phyloP scores from a whole-genome alignment of 2,888 invertebrate genomes.

The Xestobium rufovillosum region DNA sequence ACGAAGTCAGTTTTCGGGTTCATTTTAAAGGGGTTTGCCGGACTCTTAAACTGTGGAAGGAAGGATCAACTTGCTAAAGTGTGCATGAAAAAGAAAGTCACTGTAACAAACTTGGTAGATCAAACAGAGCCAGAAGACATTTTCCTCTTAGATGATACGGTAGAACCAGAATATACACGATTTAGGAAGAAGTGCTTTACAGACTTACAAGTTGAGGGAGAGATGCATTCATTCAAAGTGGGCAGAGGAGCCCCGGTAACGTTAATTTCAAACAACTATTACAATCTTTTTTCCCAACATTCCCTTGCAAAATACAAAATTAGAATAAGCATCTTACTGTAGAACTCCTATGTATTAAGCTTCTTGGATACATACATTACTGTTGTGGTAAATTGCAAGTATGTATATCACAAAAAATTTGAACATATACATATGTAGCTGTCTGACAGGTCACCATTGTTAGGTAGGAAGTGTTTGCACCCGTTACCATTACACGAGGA shows the following conservation, averaged over 20 bases:
- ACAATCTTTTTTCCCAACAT: background rate
- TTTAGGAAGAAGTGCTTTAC: background rate
- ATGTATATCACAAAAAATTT: conserved; percentile 12
- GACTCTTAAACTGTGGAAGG: background rate
- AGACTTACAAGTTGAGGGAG: background rate
- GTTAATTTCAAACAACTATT: background rate
- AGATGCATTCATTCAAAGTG: background rate
- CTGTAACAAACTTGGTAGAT: background rate
- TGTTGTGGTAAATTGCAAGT: conserved; percentile 10
- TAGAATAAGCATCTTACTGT: too few species aligned
- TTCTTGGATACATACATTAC: conserved; percentile 18
- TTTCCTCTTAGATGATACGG: too few species aligned
- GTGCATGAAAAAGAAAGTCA: background rate
- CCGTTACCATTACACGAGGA: conserved; percentile 21
- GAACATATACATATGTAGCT: conserved; percentile 22
- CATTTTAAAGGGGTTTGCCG: too few species aligned
- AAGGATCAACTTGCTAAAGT: background rate
- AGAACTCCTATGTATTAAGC: conserved; percentile 16
- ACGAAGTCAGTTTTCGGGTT: too few species aligned
- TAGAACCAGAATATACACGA: background rate
- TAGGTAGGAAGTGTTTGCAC: conserved; percentile 26
- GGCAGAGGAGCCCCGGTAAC: background rate
- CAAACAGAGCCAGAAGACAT: too few species aligned
- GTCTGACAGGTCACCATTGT: conserved; percentile 21
- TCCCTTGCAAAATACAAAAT: conserved; percentile 3